phyloP scores from a whole-genome alignment of 1,140 invertebrate species.

The Drosophila sucinea region DNA sequence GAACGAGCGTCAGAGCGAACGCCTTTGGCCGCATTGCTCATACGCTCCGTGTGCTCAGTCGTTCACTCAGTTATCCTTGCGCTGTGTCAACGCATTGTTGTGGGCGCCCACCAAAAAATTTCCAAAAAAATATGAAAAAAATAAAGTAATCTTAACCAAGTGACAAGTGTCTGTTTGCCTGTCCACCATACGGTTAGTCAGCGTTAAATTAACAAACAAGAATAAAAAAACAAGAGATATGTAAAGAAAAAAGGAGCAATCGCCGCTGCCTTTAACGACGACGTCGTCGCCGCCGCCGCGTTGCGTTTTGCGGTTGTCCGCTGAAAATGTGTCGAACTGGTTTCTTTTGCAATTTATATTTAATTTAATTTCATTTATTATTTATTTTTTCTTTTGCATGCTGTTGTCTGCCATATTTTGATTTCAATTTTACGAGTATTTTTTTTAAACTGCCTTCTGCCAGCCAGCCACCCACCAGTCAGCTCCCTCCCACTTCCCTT shows the following conservation, averaged over 20 bases:
- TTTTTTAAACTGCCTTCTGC: too few relatives aligned
- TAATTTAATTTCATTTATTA: slow-evolving; percentile 30
- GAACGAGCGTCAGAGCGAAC: slow-evolving; percentile 47
- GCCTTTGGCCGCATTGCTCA: slow-evolving; percentile 69
- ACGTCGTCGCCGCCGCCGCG: background rate
- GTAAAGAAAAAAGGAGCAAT: background rate
- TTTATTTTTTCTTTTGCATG: slow-evolving; percentile 35
- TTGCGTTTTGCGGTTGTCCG: slow-evolving; percentile 24
- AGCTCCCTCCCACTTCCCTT: slow-evolving; percentile 15
- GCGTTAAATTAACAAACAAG: slow-evolving; percentile 8
- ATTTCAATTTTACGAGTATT: slow-evolving; percentile 53
- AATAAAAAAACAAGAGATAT: background rate
- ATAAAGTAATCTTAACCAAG: background rate
- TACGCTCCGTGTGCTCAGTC: slow-evolving; percentile 72
- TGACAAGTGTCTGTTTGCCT: slow-evolving; percentile 7
- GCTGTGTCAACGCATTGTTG: slow-evolving; percentile 76
- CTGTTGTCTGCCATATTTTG: slow-evolving; percentile 43
- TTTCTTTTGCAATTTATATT: slow-evolving; percentile 36
- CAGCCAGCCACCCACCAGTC: background rate
- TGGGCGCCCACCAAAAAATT: slow-evolving; percentile 36
- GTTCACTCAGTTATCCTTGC: slow-evolving; percentile 70
- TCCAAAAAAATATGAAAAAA: background rate
- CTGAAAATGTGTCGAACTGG: slow-evolving; percentile 17
- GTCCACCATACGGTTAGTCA: slow-evolving; percentile 58
- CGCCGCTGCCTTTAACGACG: background rate